Base-by-base conservation (phyloP, 1,140 invertebrate species). In the Eurosta solidaginis region DNA sequence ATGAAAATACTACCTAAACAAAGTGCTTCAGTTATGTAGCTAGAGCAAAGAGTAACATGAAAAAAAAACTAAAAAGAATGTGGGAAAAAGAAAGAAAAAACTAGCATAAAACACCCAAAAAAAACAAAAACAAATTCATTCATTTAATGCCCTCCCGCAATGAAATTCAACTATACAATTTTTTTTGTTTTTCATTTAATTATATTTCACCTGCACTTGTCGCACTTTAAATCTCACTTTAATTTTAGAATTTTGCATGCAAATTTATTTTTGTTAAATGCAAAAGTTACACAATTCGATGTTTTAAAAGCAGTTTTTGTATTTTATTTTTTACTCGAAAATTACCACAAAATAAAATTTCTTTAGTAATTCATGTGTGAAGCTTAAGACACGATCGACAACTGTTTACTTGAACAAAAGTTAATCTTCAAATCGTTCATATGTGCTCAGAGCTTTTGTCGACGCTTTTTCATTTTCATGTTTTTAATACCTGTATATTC, bases 321-420 rank as follows among this genome's bases (percentile, higher is more conserved):
- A 63, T 20, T 20, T 40, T 68, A 20, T 63, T 68, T 4, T 17
- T 33, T 29, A n/a, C 17, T 22, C 17, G n/a, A 40, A 40, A 10
- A 40, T 29, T 54, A 20, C 14, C n/a, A 9, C 3, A 6, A 7
- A 68, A 68, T n/a, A 68, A n/a, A 29, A 25, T 4, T 52, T 9
- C 4, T n/a, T 7, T 33, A 20, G 17, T 40, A 12, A 17, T 20
- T 40, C 59, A 20, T 68, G 59, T 40, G 59, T 17, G 17, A 33
- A 29, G 42, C 74, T 75, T 47, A 6, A 75, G 42, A 45, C 74
- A 75, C 42, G 74, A 75, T 75, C 74, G 44, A 42, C 74, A 75
- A 75, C 74, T 75, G 82, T 80, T 79, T 27, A 36, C 78, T 78
- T 73, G 49, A 22, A 40, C 14, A 22, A 22, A 20, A 40, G n/a